Conservation (phyloP, 2,113 vertebrate species). For the Macroglossus sobrinus region DNA sequence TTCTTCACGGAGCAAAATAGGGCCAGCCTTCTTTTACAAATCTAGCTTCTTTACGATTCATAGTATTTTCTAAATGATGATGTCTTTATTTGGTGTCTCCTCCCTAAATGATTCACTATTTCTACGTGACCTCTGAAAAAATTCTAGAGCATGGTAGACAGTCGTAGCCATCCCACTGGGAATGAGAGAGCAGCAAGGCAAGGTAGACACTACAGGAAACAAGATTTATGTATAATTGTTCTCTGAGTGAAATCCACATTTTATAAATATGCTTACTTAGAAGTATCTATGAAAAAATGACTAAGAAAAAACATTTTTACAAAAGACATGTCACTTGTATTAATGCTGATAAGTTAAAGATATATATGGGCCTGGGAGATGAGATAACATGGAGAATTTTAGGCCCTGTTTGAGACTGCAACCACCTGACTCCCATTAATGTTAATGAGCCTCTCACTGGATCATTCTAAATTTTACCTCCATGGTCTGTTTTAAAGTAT, state of each 20-base stretch:
- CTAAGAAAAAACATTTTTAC: background rate
- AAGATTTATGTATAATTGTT: background rate
- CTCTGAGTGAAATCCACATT: background rate
- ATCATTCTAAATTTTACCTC: constrained; percentile 55
- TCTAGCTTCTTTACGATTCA: background rate
- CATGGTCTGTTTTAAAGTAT: constrained; percentile 61
- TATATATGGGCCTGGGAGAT: background rate
- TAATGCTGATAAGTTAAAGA: constrained; percentile 29
- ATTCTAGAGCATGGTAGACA: background rate
- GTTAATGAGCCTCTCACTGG: constrained; percentile 54
- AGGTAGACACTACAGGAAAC: background rate
- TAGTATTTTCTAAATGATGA: background rate
- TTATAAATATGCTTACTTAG: background rate
- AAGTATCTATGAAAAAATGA: background rate
- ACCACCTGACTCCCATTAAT: constrained; percentile 69
- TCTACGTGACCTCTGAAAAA: background rate
- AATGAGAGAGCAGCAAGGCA: background rate
- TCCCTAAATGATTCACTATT: background rate
- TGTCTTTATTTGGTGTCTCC: background rate
- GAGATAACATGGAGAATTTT: background rate
- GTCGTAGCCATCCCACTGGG: background rate
- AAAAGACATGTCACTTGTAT: background rate
- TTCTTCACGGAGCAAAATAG: background rate
- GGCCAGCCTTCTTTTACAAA: background rate
- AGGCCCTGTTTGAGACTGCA: background rate